Conservation (phyloP, 2,888 invertebrate species). For the Hofmannophila pseudospretella region DNA sequence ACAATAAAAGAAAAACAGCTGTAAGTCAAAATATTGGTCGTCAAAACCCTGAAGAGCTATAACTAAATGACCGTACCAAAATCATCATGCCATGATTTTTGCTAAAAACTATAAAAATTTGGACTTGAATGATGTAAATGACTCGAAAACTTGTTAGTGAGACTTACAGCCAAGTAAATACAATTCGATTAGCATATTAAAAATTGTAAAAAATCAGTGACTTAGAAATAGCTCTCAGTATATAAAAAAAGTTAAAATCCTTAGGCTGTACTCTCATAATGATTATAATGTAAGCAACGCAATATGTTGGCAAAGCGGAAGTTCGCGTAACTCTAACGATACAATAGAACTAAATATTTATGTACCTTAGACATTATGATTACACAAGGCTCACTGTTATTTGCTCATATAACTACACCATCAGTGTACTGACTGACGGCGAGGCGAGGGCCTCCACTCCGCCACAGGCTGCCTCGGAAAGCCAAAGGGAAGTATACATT, state of each 20-base stretch:
- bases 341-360: slow-evolving; percentile 75
- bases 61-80: slow-evolving; percentile 67
- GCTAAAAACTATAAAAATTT: slow-evolving; percentile 60
- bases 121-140: slow-evolving; percentile 71
- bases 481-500: slow-evolving; percentile 47
- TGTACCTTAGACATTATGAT: slow-evolving; percentile 75
- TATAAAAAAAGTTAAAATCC: slow-evolving; percentile 76
- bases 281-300: slow-evolving; percentile 76
- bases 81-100: slow-evolving; percentile 74
- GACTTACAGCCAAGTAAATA: slow-evolving; percentile 61
- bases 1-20: slow-evolving; percentile 69
- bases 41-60: slow-evolving; percentile 75
- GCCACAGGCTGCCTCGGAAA: slow-evolving; percentile 25
- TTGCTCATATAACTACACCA: slow-evolving; percentile 51
- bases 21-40: slow-evolving; percentile 70
- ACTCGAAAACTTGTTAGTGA: slow-evolving; percentile 69
- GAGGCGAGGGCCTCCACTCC: slow-evolving; percentile 27
- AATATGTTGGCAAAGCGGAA: slow-evolving; percentile 77
- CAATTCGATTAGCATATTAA: slow-evolving; percentile 52
- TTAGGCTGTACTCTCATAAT: slow-evolving; percentile 76
- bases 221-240: slow-evolving; percentile 78
- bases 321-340: slow-evolving; percentile 75
- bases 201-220: slow-evolving; percentile 71
- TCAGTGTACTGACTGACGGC: slow-evolving; percentile 40
- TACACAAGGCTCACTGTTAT: slow-evolving; percentile 71